A percentile compares a stretch with the other conserved stretches of the same genome.
Conservation (phyloP, 2,113 vertebrate species). For the Neopipo cinnamomea region DNA sequence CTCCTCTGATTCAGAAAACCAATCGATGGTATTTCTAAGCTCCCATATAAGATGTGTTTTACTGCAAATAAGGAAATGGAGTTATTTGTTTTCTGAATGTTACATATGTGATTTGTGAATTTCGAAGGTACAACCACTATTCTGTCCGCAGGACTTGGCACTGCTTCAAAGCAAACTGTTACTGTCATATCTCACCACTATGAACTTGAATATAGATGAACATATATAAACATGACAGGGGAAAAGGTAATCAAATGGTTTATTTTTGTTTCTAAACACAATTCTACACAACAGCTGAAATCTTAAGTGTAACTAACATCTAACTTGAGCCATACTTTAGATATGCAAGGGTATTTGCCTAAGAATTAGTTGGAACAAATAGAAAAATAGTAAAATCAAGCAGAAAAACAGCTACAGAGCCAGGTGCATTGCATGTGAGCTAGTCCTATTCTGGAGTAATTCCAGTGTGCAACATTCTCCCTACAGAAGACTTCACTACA, state of each 20-base stretch:
- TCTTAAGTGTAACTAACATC: neutral
- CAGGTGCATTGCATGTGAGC: neutral
- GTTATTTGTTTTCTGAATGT: neutral
- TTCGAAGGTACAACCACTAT: neutral
- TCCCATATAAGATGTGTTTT: neutral
- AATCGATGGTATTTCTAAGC: neutral
- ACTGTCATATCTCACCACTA: neutral
- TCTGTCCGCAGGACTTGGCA: neutral
- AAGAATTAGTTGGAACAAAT: neutral
- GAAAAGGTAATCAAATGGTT: neutral
- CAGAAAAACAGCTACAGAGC: neutral
- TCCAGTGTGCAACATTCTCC: neutral
- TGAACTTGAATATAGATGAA: neutral
- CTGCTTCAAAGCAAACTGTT: neutral
- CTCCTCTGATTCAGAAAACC: neutral
- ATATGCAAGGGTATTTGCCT: neutral
- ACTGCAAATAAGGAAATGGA: neutral
- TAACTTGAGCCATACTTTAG: neutral
- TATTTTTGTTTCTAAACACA: neutral
- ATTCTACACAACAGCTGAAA: neutral
- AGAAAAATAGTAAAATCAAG: neutral
- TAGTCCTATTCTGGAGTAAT: neutral
- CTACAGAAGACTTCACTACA: neutral
- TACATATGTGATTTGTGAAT: neutral
- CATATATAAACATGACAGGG: neutral